Evolutionary conservation across 2,888 invertebrate genomes (phyloP), one percentile per base, ranked within the genome.

Genomic region (Drosophila prolongata): DNA sequence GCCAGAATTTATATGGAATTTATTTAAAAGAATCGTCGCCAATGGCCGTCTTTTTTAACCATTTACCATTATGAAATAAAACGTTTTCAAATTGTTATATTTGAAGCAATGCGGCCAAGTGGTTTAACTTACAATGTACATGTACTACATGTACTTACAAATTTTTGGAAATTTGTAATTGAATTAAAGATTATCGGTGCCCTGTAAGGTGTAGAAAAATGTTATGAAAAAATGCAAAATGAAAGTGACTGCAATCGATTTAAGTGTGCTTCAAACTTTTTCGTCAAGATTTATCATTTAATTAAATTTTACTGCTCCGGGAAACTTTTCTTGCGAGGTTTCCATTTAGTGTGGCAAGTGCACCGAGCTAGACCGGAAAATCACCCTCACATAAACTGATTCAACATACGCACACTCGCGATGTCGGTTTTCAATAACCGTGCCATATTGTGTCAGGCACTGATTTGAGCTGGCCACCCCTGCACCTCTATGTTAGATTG

Each of bases 391-490:
- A 30, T 42, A 37, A 14, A 56, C 46, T n/a, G 46, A 34, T 40
- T 38, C 46, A 27, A 11, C 58, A 56, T 64, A 62, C 59, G 34
- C 60, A 56, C 70, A 62, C 59, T 43, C 37, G 43, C 43, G 42
- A 54, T 72, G 55, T 42, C 49, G 43, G 56, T 89, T 87, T 89
- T 83, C 84, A 89, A 89, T 89, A 87, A 84, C 75, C 72, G 88
- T 89, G 76, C 82, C 87, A 78, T 78, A 76, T 78, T 80, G 88
- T 89, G 78, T 76, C 82, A 78, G 89, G 77, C 78, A 82, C 84
- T 59, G 67, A 47, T 62, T 53, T 38, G 44, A 42, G 34, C 42
- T 42, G 4, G 9, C 49, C 54, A 38, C 61, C 16, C 16, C 42
- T 40, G 6, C n/a, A 24, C 24, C n/a, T 9, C 78, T 75, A n/a